Conservation (phyloP, 2,113 vertebrate genomes). For the Sebastes schlegelii region DNA sequence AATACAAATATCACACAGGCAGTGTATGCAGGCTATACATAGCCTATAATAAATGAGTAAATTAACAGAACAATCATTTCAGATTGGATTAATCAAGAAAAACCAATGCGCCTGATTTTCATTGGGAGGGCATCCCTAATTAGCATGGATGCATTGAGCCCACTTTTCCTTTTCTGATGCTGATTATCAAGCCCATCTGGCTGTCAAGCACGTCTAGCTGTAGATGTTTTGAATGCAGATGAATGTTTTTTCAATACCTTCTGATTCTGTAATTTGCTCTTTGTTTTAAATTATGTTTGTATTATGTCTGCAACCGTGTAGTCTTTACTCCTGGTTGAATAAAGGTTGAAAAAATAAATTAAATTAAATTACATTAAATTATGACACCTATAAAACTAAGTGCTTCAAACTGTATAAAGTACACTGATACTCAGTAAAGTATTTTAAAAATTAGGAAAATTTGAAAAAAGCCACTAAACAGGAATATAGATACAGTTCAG, state of each 20-base stretch:
- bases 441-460: background rate
- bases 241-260: too few relatives aligned
- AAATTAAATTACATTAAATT: background rate
- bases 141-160: background rate
- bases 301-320: too few relatives aligned
- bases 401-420: background rate
- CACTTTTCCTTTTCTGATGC: background rate
- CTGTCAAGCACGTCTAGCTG: too few relatives aligned
- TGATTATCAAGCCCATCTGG: background rate
- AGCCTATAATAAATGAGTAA: background rate
- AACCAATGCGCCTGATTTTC: background rate
- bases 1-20: background rate
- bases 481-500: background rate
- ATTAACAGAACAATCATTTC: slow-evolving; percentile 16
- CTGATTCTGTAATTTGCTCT: too few relatives aligned
- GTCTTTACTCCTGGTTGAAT: too few relatives aligned
- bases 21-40: background rate
- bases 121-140: background rate
- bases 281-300: too few relatives aligned
- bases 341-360: too few relatives aligned
- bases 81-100: slow-evolving; percentile 19
- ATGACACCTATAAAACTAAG: background rate
- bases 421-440: background rate
- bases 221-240: too few relatives aligned
- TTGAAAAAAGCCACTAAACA: too few relatives aligned